Percentiles rank a stretch among this genome's conserved stretches.
phyloP scores from a whole-genome alignment of 2,888 invertebrate species.

The Diaperis boleti region DNA sequence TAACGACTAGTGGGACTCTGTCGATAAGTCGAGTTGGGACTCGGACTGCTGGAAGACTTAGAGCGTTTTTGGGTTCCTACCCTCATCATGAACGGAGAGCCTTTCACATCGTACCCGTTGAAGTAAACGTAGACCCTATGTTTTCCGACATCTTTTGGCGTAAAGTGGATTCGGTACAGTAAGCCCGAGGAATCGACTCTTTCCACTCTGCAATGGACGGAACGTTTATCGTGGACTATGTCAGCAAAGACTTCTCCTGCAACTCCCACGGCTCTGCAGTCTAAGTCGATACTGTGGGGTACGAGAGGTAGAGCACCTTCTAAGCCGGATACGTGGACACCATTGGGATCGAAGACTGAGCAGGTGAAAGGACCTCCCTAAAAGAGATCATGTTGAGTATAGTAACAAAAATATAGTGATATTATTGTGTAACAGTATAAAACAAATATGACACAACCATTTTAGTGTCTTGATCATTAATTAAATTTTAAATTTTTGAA shows the following conservation, averaged over 20 bases:
- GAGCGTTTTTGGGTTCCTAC: constrained; percentile 81
- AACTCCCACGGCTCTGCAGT: constrained; percentile 82
- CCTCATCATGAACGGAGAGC: constrained; percentile 88
- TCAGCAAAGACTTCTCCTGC: constrained; percentile 90
- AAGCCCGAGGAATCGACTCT: constrained; percentile 80
- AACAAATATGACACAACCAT: too few relatives aligned
- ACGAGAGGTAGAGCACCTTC: constrained; percentile 88
- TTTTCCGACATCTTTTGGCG: constrained; percentile 83
- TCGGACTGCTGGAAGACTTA: constrained; percentile 68
- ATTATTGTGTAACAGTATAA: too few relatives aligned
- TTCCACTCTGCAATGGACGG: constrained; percentile 85
- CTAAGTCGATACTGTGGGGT: constrained; percentile 86
- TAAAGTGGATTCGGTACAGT: constrained; percentile 79
- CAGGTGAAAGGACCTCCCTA: constrained; percentile 97
- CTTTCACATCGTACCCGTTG: constrained; percentile 87
- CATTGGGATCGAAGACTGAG: constrained; percentile 94
- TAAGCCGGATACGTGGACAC: constrained; percentile 84
- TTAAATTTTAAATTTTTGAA: too few relatives aligned
- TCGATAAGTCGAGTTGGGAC: constrained; percentile 61
- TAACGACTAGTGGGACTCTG: constrained; percentile 62
- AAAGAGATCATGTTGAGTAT: constrained; percentile 2
- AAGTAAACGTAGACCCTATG: constrained; percentile 92
- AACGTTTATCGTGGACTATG: constrained; percentile 89
- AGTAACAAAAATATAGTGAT: constrained; percentile 4
- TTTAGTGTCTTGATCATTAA: too few relatives aligned